Percentiles rank a stretch among this genome's conserved stretches.
Evolutionary conservation across 2,888 invertebrate genomes (phyloP).

Genomic region (Parascotia fuliginaria): DNA sequence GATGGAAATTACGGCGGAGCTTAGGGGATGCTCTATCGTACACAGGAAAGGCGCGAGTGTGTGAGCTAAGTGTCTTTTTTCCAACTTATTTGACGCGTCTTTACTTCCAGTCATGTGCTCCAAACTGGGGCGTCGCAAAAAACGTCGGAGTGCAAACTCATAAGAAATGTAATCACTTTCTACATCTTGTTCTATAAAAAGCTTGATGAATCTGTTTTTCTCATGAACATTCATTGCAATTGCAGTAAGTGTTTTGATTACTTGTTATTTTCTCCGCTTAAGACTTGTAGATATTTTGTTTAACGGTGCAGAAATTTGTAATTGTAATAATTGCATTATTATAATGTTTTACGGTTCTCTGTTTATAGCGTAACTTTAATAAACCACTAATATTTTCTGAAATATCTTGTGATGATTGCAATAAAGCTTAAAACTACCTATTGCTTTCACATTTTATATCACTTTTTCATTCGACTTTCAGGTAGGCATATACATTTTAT

Average conservation of each 20-base stretch:
- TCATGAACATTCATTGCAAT: neutral
- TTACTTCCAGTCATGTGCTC: constrained; percentile 52
- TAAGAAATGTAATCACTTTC: constrained; percentile 58
- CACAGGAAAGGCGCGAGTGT: constrained; percentile 62
- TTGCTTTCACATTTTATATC: no score
- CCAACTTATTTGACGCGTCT: constrained; percentile 72
- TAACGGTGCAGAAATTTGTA: no score
- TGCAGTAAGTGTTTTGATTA: neutral
- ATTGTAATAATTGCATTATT: no score
- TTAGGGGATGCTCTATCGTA: constrained; percentile 52
- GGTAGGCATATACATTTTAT: no score
- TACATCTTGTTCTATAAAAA: constrained; percentile 28
- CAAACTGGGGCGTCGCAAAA: constrained; percentile 55
- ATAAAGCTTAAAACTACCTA: no score
- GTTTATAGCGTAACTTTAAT: no score
- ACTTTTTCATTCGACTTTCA: no score
- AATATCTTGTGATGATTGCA: no score
- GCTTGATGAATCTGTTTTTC: constrained; percentile 5
- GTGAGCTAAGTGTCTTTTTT: constrained; percentile 75
- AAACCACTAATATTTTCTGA: no score
- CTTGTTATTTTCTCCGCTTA: neutral
- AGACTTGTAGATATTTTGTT: no score
- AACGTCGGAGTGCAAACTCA: constrained; percentile 49
- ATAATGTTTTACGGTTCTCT: no score
- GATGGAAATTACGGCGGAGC: constrained; percentile 66